Conservation (phyloP, 2,888 invertebrate species). For the Oligia latruncula region DNA sequence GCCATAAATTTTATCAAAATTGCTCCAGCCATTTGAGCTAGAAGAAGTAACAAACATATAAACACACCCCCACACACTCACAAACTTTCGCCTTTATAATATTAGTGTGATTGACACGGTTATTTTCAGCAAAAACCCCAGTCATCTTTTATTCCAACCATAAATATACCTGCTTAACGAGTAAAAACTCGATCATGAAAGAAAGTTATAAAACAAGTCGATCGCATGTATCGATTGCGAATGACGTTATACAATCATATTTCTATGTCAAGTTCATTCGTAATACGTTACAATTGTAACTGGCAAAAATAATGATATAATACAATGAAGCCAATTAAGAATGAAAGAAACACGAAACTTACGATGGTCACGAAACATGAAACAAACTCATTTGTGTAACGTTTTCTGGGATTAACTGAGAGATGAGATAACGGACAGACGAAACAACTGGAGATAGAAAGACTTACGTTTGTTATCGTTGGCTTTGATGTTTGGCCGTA, state of each 20-base stretch:
- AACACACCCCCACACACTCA: too few relatives aligned
- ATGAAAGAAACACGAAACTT: background rate
- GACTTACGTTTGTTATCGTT: too few relatives aligned
- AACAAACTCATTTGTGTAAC: background rate
- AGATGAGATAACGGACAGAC: background rate
- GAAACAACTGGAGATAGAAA: background rate
- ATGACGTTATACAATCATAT: slow-evolving; percentile 33
- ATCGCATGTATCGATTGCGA: slow-evolving; percentile 29
- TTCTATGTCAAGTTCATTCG: slow-evolving; percentile 70
- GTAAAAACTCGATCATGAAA: slow-evolving; percentile 39
- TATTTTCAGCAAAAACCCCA: background rate
- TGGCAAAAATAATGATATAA: slow-evolving; percentile 9
- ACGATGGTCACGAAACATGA: background rate
- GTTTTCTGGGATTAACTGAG: background rate
- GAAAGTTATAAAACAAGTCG: slow-evolving; percentile 43
- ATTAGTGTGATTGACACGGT: background rate
- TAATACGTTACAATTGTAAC: slow-evolving; percentile 38
- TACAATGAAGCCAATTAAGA: background rate
- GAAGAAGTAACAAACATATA: too few relatives aligned
- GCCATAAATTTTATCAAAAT: too few relatives aligned
- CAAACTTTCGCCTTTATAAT: background rate
- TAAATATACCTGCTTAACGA: background rate
- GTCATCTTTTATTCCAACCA: background rate
- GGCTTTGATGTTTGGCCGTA: too few relatives aligned
- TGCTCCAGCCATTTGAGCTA: too few relatives aligned